These are phyloP conservation scores for Pardalotus punctatus DNA, from an alignment of 2,113 vertebrate species.

Conservation along the genomic window DNA sequence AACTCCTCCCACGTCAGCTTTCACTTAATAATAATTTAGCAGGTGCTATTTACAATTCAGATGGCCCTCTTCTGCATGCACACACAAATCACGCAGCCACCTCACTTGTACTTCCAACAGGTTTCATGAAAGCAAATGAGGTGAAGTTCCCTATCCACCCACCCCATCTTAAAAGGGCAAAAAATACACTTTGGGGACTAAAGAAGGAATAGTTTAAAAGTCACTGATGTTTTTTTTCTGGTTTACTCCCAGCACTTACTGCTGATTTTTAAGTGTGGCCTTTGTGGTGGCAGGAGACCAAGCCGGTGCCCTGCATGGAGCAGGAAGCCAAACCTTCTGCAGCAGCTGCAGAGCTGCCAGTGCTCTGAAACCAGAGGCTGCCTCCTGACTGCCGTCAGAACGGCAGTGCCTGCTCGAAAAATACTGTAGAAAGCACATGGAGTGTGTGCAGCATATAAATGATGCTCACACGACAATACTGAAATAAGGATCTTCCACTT, in stretches of 20 bases:
- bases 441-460: slow-evolving; percentile 45
- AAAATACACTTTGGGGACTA: not conserved
- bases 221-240: not conserved
- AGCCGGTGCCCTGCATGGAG: not conserved
- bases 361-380: slow-evolving; percentile 33
- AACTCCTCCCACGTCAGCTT: slow-evolving; percentile 31
- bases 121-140: slow-evolving; percentile 18
- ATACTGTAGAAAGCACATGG: slow-evolving; percentile 9
- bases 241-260: not conserved
- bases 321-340: slow-evolving; percentile 12
- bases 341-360: slow-evolving; percentile 44
- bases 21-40: slow-evolving; percentile 46
- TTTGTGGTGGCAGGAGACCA: not conserved
- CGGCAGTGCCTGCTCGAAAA: slow-evolving; percentile 41
- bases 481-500: slow-evolving; percentile 38
- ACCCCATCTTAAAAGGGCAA: not conserved
- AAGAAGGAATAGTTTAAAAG: slow-evolving; percentile 17
- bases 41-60: slow-evolving; percentile 47
- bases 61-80: not conserved
- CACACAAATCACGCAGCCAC: not conserved
- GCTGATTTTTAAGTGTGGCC: slow-evolving; percentile 13
- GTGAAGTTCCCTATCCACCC: not conserved
- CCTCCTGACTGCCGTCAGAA: not conserved
- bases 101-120: not conserved
- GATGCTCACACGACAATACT: slow-evolving; percentile 13